Conservation (phyloP, 2,888 invertebrate species). For the Clivina fossor region DNA sequence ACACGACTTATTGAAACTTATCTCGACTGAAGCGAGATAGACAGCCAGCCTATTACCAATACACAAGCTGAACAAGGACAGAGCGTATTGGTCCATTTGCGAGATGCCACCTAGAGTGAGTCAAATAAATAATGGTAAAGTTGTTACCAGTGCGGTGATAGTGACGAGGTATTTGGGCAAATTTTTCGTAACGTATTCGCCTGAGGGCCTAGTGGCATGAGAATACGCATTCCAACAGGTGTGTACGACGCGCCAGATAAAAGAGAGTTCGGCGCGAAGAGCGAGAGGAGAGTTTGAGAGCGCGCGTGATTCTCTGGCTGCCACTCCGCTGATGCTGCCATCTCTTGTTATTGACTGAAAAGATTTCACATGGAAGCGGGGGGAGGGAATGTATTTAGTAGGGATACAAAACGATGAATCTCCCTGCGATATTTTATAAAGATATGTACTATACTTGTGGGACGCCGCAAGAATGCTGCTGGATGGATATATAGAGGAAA, state of each 20-base stretch:
- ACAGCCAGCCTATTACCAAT: background rate
- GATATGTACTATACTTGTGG: no score
- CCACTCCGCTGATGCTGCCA: no score
- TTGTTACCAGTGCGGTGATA: background rate
- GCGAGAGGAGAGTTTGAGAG: no score
- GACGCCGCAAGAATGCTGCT: no score
- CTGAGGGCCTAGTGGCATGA: slow-evolving; percentile 21
- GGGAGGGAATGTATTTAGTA: no score
- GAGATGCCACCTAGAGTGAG: slow-evolving; percentile 16
- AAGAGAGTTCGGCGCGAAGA: background rate
- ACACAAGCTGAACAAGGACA: background rate
- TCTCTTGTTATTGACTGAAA: no score
- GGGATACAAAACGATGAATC: no score
- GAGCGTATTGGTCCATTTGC: slow-evolving; percentile 28
- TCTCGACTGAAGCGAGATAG: slow-evolving; percentile 8
- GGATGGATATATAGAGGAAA: no score
- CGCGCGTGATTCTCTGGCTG: no score
- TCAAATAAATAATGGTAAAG: background rate
- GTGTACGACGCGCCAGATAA: slow-evolving; percentile 8
- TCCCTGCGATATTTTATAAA: no score
- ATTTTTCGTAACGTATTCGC: slow-evolving; percentile 31
- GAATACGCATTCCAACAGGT: slow-evolving; percentile 33
- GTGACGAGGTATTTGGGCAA: background rate
- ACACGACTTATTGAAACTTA: slow-evolving; percentile 32
- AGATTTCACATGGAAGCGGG: no score